Evolutionary conservation across 35 echinoderm and acorn worm genomes (phyloP).

Genomic region (Apostichopus parvimensis): DNA sequence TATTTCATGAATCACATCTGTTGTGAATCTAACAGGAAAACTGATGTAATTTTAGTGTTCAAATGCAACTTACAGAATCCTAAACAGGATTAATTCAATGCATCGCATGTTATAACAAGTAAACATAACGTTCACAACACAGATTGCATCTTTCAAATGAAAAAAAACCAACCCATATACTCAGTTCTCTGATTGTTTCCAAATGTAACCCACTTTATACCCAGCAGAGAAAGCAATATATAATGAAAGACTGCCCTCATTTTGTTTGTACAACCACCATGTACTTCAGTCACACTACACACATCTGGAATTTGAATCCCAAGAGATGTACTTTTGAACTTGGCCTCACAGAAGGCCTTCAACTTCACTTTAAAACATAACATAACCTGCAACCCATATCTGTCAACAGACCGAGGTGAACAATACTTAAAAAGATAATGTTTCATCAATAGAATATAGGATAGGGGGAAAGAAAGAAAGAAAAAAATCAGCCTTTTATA

Average conservation of each 20-base stretch:
- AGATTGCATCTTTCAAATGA: too few species aligned
- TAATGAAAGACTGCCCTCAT: background rate
- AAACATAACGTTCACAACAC: too few species aligned
- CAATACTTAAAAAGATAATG: constrained; percentile 16
- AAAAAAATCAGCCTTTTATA: background rate
- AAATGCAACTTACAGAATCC: too few species aligned
- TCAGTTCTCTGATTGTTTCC: too few species aligned
- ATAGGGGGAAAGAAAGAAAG: background rate
- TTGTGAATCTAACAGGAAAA: too few species aligned
- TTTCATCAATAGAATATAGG: background rate
- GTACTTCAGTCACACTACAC: background rate
- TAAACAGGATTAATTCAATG: too few species aligned
- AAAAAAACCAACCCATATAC: too few species aligned
- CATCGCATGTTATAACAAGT: too few species aligned
- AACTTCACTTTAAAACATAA: background rate
- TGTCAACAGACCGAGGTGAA: background rate
- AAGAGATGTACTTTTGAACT: background rate
- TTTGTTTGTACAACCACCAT: background rate
- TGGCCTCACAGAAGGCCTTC: constrained; percentile 19
- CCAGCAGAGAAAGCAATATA: background rate
- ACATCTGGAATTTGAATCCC: background rate
- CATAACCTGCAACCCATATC: constrained; percentile 7
- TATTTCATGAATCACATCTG: too few species aligned
- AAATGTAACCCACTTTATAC: too few species aligned
- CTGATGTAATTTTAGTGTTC: too few species aligned